Evolutionary conservation across 2,888 invertebrate species (phyloP).

Genomic region (Callinectes sapidus): DNA sequence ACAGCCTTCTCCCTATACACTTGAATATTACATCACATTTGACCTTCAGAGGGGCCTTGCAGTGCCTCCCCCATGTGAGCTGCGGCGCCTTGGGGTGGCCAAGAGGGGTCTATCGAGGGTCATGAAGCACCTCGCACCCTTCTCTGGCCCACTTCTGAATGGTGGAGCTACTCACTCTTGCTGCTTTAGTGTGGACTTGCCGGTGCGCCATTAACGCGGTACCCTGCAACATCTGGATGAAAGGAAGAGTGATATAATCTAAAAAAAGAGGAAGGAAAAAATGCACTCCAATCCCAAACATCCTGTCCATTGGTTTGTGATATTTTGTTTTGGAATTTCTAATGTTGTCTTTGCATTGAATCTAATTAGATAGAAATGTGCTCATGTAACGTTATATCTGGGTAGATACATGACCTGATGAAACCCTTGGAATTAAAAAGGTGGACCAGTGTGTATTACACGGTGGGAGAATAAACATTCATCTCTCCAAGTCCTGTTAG

Average conservation of each 20-base stretch:
- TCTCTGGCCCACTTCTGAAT: conserved; percentile 30
- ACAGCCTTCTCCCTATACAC: background rate
- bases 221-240: background rate
- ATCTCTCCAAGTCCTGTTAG: background rate
- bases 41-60: conserved; percentile 27
- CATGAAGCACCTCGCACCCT: conserved; percentile 23
- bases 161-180: background rate
- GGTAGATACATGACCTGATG: background rate
- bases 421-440: background rate
- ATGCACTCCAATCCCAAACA: background rate
- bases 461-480: background rate
- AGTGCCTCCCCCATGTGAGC: background rate
- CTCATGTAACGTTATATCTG: too few species aligned
- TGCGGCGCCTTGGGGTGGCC: conserved; percentile 31
- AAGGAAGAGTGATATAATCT: background rate
- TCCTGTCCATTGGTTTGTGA: background rate
- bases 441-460: background rate
- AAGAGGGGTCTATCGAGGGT: background rate
- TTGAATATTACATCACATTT: conserved; percentile 36
- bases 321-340: background rate
- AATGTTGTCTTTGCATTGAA: background rate
- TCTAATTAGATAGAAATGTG: background rate
- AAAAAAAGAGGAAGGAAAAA: background rate
- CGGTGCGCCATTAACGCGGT: background rate
- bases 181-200: conserved; percentile 5